These are phyloP conservation scores for Muscicapa adusta DNA, from an alignment of 2,113 vertebrate genomes.

Conservation along the genomic window DNA sequence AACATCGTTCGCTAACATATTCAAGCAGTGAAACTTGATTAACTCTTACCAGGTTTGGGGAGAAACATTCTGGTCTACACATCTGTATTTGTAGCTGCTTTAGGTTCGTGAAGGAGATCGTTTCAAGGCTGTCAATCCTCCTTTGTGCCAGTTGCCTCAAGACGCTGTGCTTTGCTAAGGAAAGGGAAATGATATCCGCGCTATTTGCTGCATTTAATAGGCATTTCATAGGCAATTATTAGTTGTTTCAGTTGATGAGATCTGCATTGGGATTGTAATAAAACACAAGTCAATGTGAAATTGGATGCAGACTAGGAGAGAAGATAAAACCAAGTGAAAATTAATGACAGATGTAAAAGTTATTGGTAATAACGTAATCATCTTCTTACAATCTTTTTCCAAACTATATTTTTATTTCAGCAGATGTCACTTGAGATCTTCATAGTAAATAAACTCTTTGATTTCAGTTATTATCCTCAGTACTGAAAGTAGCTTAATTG, in stretches of 20 bases:
- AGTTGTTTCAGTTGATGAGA: slow-evolving; percentile 43
- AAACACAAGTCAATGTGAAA: slow-evolving; percentile 67
- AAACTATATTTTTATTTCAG: slow-evolving; percentile 60
- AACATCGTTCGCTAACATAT: background rate
- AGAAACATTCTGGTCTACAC: background rate
- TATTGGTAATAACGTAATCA: slow-evolving; percentile 26
- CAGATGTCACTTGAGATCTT: slow-evolving; percentile 52
- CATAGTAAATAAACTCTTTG: slow-evolving; percentile 5
- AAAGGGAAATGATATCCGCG: slow-evolving; percentile 10
- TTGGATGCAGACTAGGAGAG: slow-evolving; percentile 44
- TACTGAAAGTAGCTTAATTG: slow-evolving; percentile 17
- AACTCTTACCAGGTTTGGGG: slow-evolving; percentile 10
- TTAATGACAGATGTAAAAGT: slow-evolving; percentile 66
- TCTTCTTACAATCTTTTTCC: slow-evolving; percentile 34
- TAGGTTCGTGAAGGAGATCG: background rate
- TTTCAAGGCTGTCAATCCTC: background rate
- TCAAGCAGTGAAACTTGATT: slow-evolving; percentile 10
- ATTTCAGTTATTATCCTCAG: background rate
- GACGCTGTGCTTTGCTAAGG: background rate
- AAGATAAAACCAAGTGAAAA: slow-evolving; percentile 64
- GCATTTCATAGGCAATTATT: slow-evolving; percentile 53
- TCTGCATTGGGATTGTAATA: slow-evolving; percentile 54
- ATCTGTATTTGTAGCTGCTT: background rate
- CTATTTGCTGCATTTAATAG: slow-evolving; percentile 43
- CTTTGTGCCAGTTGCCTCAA: background rate